Base-by-base conservation (phyloP, 1,140 invertebrate species). In the Drosophila kurseongensis region DNA sequence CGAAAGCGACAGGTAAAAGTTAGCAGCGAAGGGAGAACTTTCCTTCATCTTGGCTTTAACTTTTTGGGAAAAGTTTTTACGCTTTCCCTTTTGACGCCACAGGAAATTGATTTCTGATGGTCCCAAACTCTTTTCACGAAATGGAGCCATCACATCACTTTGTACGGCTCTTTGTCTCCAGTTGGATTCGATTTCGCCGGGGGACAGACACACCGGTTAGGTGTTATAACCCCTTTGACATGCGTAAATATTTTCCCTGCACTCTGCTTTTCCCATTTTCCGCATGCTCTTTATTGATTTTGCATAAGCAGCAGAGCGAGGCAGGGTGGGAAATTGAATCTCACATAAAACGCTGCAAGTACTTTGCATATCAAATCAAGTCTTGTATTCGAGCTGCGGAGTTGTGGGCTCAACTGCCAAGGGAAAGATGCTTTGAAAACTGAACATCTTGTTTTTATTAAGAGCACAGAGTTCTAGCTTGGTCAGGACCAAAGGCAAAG, bases 81-180 rank as follows among this genome's bases (percentile, higher is more conserved):
- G 60, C 55, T 63, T 60, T 63, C 60, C 81, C 75, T 83, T 86
- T 88, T 68, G 71, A 55, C 63, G 57, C 63, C 78, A 68, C 71
- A 83, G 79, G 83, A 86, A 86, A 86, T 86, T 89, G 83, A 86
- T 86, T 86, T 86, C 68, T 79, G 79, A 88, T 89, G 79, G 54
- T 50, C 48, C 66, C 32, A 16, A 52, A 41, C 58, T 62, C 65
- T 52, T 71, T 69, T 41, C 54, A 12, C 29, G 65, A 71, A 69
- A 71, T 71, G 42, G 68, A 72, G 67, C 52, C 68, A 71, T 72
- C 67, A 57, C 58, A 69, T 54, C 52, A 75, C 72, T 75, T 75
- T 75, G 72, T 59, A 45, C 61, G 38, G 40, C 52, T 38, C 40
- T 68, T 29, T 50, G 35, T 47, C 41, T 32, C 52, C 61, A 38